Evolutionary conservation across 2,797 vertebrate genomes (phyloP), one percentile per base, ranked within the genome.

Genomic region (Rhynchonycteris naso): DNA sequence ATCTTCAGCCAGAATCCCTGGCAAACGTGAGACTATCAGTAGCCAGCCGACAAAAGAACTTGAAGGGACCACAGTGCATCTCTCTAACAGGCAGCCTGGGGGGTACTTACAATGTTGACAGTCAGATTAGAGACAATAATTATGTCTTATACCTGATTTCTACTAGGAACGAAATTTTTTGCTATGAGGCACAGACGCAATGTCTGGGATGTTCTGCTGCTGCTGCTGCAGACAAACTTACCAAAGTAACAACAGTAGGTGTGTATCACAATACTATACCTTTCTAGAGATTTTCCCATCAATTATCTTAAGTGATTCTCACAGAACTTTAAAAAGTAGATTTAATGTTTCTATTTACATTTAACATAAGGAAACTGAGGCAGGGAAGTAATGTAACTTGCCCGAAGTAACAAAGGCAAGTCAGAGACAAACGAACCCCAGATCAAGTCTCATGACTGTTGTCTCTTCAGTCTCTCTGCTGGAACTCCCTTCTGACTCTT

Each of bases 331-430:
- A n/a, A n/a, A n/a, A n/a, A 38, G 30, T 16, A 76, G 30, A 81
- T 22, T 30, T 30, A 2, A 68, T 35, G 19, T n/a, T 80, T 95
- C 92, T 65, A 74, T 47, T 88, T 33, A 69, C 19, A 78, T 47
- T 85, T 93, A 75, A 65, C 8, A 91, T 72, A 91, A 90, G 30
- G 59, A 83, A 93, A 82, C 8, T 1, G 30, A 93, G 59, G 26
- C 7, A 50, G 10, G 6, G 22, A 89, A 59, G 18, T 65, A n/a
- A 11, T 24, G 10, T n/a, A 81, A 88, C 13, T n/a, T 54, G 50
- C 3, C 12, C 2, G 8, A 69, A n/a, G n/a, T 63, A 78, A 88
- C 38, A 30, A 87, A 69, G 81, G 18, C 1, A 47, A 83, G 66
- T 16, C 43, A 84, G 47, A 69, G 75, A 28, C 7, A 75, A 71